Conservation (phyloP, 2,888 invertebrate genomes). For the Hydrotaea diabolus region DNA sequence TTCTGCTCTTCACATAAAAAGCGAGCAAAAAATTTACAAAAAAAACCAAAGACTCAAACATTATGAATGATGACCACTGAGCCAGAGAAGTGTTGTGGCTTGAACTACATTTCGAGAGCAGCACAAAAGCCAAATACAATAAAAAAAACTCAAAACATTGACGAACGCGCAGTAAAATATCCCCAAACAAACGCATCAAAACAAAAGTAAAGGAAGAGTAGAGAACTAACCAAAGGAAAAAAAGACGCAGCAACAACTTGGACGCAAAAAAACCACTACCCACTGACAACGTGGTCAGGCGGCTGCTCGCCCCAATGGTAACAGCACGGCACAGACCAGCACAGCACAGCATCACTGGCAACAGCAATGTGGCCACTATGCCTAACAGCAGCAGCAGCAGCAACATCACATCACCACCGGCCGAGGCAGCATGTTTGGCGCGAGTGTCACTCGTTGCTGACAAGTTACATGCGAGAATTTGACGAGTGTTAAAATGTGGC, state of each 20-base stretch:
- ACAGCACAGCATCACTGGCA: too few relatives aligned
- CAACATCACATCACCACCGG: slow-evolving; percentile 55
- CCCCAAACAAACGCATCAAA: slow-evolving; percentile 47
- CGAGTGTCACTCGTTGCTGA: slow-evolving; percentile 77
- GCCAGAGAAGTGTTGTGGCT: slow-evolving; percentile 56
- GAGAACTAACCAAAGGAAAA: too few relatives aligned
- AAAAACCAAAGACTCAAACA: not conserved
- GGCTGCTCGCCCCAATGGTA: slow-evolving; percentile 54
- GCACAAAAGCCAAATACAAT: slow-evolving; percentile 26
- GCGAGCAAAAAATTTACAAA: not conserved
- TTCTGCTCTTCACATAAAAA: slow-evolving; percentile 4
- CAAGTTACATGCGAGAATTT: slow-evolving; percentile 80
- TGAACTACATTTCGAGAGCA: slow-evolving; percentile 49
- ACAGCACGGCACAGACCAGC: not conserved
- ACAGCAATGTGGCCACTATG: too few relatives aligned
- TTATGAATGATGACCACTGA: slow-evolving; percentile 65
- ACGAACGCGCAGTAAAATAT: slow-evolving; percentile 4
- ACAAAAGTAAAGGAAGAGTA: slow-evolving; percentile 7
- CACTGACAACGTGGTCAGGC: slow-evolving; percentile 50
- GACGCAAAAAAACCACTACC: slow-evolving; percentile 47
- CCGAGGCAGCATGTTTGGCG: slow-evolving; percentile 66
- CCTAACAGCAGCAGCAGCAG: not conserved
- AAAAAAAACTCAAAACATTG: slow-evolving; percentile 20
- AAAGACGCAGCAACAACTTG: slow-evolving; percentile 39
- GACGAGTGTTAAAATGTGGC: slow-evolving; percentile 75